These are phyloP conservation scores for Hormaphis cornu DNA, from an alignment of 1,140 invertebrate genomes.

Conservation along the genomic window DNA sequence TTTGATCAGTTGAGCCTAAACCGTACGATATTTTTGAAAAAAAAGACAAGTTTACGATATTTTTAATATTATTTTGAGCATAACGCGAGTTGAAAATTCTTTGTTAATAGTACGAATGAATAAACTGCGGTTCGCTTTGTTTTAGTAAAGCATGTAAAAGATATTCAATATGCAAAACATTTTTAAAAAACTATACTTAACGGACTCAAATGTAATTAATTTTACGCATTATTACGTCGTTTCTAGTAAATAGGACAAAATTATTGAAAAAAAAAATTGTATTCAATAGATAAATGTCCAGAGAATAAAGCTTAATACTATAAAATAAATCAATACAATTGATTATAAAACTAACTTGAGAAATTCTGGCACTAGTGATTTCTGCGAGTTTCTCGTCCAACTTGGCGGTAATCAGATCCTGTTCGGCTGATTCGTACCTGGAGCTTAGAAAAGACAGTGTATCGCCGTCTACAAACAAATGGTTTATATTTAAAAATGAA, in stretches of 20 bases:
- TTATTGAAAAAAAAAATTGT: not conserved
- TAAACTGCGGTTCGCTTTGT: too few species aligned
- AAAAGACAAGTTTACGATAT: not conserved
- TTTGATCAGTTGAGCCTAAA: slow-evolving; percentile 67
- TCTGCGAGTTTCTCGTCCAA: slow-evolving; percentile 64
- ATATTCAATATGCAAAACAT: too few species aligned
- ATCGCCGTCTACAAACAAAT: slow-evolving; percentile 48
- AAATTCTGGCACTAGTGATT: slow-evolving; percentile 57
- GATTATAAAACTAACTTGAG: slow-evolving; percentile 37
- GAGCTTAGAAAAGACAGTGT: slow-evolving; percentile 62
- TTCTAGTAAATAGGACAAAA: not conserved
- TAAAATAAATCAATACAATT: not conserved
- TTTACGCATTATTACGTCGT: not conserved
- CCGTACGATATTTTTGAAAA: not conserved
- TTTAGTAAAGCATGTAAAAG: too few species aligned
- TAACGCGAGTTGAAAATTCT: not conserved
- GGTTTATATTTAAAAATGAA: not conserved
- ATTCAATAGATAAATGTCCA: not conserved
- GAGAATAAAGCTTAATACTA: not conserved
- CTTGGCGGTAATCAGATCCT: slow-evolving; percentile 60
- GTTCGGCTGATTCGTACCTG: slow-evolving; percentile 62
- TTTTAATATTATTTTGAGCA: not conserved
- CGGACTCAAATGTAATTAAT: too few species aligned
- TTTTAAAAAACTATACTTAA: too few species aligned
- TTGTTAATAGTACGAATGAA: too few species aligned